Evolutionary conservation across 2,888 invertebrate genomes (phyloP).

Genomic region (Dicyrtoma fusca): DNA sequence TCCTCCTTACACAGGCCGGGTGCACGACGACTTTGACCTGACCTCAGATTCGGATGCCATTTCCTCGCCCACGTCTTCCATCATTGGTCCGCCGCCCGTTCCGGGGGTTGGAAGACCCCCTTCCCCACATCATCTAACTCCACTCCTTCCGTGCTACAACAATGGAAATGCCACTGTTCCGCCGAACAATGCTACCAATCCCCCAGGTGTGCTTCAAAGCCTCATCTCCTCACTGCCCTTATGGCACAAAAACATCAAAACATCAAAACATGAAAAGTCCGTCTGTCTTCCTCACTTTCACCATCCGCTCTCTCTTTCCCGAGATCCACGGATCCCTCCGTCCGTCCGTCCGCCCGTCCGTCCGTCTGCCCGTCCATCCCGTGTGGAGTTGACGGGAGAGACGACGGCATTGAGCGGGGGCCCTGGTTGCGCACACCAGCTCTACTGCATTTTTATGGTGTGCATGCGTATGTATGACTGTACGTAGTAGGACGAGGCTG

Average conservation of each 20-base stretch:
- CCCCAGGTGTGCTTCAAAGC: conserved; percentile 44
- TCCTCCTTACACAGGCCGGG: conserved; percentile 50
- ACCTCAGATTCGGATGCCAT: conserved; percentile 56
- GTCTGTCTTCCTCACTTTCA: background rate
- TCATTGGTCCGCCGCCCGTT: conserved; percentile 55
- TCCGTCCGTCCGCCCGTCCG: too few relatives aligned
- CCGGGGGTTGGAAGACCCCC: conserved; percentile 53
- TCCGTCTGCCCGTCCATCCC: conserved; percentile 5
- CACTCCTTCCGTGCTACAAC: conserved; percentile 52
- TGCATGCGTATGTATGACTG: too few relatives aligned
- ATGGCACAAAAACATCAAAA: too few relatives aligned
- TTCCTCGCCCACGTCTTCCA: conserved; percentile 56
- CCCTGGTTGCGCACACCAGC: too few relatives aligned
- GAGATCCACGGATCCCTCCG: too few relatives aligned
- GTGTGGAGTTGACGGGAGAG: background rate
- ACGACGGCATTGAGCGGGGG: background rate
- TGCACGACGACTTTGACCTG: conserved; percentile 56
- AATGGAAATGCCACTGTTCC: conserved; percentile 43
- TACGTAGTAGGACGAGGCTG: too few relatives aligned
- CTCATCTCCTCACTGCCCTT: too few relatives aligned
- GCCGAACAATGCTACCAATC: conserved; percentile 47
- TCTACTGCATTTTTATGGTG: too few relatives aligned
- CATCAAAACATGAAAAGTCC: too few relatives aligned
- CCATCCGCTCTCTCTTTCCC: conserved; percentile 10
- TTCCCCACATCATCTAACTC: conserved; percentile 55